Evolutionary conservation across 2,113 vertebrate species (phyloP).

Genomic region (Ptychochromis oligacanthus): DNA sequence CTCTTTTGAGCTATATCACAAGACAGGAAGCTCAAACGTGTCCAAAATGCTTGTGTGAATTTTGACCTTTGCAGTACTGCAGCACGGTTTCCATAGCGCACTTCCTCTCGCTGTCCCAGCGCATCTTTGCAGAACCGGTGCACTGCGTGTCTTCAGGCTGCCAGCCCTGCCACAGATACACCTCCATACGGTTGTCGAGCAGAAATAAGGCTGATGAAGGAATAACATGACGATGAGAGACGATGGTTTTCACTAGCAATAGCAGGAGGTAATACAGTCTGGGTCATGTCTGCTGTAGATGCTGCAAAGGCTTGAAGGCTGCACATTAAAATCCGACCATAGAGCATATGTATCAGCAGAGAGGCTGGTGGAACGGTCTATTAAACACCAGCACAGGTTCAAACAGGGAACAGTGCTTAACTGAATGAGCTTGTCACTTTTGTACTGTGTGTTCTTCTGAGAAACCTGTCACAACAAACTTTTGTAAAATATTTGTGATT

Average conservation of each 20-base stretch:
- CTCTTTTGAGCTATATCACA: background rate
- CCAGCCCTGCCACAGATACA: constrained; percentile 85
- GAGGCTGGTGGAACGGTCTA: no score
- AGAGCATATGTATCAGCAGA: no score
- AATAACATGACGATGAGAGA: fast-evolving
- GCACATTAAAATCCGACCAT: background rate
- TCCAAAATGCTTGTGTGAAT: background rate
- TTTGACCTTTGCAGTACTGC: constrained; percentile 84
- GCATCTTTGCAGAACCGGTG: constrained; percentile 81
- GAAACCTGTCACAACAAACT: background rate
- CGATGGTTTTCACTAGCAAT: background rate
- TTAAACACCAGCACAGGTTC: no score
- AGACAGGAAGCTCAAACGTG: background rate
- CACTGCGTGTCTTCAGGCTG: constrained; percentile 75
- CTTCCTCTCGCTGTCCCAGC: constrained; percentile 84
- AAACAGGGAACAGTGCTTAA: no score
- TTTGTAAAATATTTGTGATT: background rate
- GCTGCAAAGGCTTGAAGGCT: background rate
- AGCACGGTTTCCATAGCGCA: constrained; percentile 84
- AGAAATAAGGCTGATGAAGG: constrained; percentile 76
- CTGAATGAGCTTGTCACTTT: background rate
- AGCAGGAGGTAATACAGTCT: background rate
- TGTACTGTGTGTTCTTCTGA: background rate
- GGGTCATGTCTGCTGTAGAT: no score
- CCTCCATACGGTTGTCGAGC: constrained; percentile 84